These are phyloP conservation scores for Aquatica leii DNA, from an alignment of 2,888 invertebrate genomes.

Conservation along the genomic window DNA sequence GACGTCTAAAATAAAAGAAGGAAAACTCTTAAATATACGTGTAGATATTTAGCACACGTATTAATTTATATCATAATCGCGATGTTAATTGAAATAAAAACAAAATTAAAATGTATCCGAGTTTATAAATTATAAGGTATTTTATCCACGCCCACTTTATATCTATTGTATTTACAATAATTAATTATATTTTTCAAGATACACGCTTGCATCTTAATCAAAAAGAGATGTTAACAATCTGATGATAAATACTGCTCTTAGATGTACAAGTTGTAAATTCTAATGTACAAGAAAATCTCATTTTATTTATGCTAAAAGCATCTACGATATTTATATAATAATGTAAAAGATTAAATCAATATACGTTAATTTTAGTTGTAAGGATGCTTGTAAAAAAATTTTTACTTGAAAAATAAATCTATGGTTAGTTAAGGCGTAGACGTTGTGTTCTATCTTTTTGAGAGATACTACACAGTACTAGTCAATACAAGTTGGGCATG, in stretches of 20 bases:
- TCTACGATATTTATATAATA: conserved; percentile 30
- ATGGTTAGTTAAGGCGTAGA: conserved; percentile 22
- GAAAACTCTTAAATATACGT: too few species aligned
- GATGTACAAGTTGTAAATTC: conserved; percentile 33
- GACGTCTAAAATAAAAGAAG: too few species aligned
- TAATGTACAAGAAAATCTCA: conserved; percentile 41
- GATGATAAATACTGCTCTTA: conserved; percentile 44
- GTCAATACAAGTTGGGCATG: conserved; percentile 56
- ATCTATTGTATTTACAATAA: conserved; percentile 11
- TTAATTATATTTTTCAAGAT: conserved; percentile 13
- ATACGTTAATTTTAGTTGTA: conserved; percentile 18
- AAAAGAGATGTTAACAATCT: conserved; percentile 24
- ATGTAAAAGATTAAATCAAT: conserved; percentile 28
- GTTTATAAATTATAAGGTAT: conserved; percentile 2
- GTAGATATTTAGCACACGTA: background rate
- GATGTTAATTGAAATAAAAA: conserved; percentile 1
- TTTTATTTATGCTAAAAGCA: conserved; percentile 43
- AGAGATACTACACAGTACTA: conserved; percentile 50
- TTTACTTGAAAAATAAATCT: conserved; percentile 25
- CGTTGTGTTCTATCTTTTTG: conserved; percentile 34
- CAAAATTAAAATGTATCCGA: background rate
- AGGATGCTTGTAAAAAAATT: conserved; percentile 22
- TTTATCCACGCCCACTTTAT: conserved; percentile 1
- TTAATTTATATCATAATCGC: conserved; percentile 2
- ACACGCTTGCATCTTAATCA: conserved; percentile 25